A percentile compares a stretch with the other conserved stretches of the same genome.
Evolutionary conservation across 2,888 invertebrate species (phyloP).

Genomic region (Mythimna ferrago): DNA sequence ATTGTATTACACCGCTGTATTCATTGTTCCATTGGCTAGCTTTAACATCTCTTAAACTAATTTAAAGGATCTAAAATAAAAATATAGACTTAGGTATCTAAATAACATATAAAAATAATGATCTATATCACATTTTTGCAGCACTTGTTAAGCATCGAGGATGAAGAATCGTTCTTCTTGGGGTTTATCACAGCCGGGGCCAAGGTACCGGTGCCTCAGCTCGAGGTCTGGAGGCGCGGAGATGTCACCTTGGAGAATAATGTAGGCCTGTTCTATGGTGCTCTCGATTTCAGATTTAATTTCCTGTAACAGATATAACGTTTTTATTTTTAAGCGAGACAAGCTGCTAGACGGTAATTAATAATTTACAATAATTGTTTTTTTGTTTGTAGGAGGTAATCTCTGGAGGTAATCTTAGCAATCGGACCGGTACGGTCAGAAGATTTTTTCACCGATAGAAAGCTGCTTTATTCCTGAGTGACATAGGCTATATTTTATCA

Average conservation of each 20-base stretch:
- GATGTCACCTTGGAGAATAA: slow-evolving; percentile 89
- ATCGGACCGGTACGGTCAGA: no score
- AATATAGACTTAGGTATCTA: slow-evolving; percentile 3
- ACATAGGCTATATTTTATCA: no score
- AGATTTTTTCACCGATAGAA: no score
- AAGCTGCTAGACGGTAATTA: no score
- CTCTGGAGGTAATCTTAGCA: no score
- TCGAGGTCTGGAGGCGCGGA: slow-evolving; percentile 88
- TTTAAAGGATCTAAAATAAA: slow-evolving; percentile 6
- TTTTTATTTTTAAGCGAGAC: not conserved
- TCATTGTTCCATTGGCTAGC: slow-evolving; percentile 5
- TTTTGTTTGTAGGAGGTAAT: no score
- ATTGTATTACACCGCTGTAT: slow-evolving; percentile 17
- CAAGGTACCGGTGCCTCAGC: slow-evolving; percentile 83
- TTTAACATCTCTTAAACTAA: slow-evolving; percentile 14
- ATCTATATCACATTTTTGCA: slow-evolving; percentile 54
- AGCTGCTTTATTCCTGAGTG: no score
- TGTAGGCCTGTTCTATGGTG: slow-evolving; percentile 88
- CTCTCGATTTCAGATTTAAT: slow-evolving; percentile 86
- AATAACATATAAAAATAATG: slow-evolving; percentile 35
- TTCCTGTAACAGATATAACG: slow-evolving; percentile 76
- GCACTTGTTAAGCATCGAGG: slow-evolving; percentile 71
- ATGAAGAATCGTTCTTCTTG: slow-evolving; percentile 86
- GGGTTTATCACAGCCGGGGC: slow-evolving; percentile 85
- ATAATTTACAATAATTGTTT: no score